Percentiles rank a stretch among this genome's conserved stretches.
Conservation (phyloP, 1,140 invertebrate species). For the Brachionus sp. region DNA sequence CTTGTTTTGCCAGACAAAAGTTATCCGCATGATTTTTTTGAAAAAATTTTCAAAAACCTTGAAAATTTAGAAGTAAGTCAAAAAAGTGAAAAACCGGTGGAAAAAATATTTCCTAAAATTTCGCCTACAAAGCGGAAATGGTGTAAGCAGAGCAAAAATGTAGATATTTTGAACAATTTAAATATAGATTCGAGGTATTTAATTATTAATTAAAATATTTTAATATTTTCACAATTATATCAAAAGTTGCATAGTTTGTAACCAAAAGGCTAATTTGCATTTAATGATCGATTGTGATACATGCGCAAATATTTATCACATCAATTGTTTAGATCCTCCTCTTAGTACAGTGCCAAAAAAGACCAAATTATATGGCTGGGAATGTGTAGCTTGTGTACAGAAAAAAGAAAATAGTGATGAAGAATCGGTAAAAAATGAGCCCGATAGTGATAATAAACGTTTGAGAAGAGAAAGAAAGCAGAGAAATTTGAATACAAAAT, state of each 20-base stretch:
- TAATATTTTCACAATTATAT: not conserved
- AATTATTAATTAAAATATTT: no score
- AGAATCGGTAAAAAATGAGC: not conserved
- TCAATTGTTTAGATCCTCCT: slow-evolving; percentile 85
- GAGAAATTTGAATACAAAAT: not conserved
- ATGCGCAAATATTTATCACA: slow-evolving; percentile 84
- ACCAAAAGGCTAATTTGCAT: slow-evolving; percentile 70
- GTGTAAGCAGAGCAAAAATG: not conserved
- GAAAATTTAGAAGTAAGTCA: not conserved
- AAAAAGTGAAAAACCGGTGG: not conserved
- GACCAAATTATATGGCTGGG: slow-evolving; percentile 43
- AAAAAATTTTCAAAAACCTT: not conserved
- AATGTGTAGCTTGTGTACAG: slow-evolving; percentile 23
- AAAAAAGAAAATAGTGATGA: slow-evolving; percentile 2
- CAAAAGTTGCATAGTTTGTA: slow-evolving; percentile 60
- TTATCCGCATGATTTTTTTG: not conserved
- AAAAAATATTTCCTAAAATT: not conserved
- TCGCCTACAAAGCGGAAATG: not conserved
- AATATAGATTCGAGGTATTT: not conserved
- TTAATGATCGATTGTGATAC: slow-evolving; percentile 84
- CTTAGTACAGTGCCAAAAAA: slow-evolving; percentile 79
- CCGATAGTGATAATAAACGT: not conserved
- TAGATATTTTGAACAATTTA: not conserved
- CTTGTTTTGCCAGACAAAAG: not conserved
- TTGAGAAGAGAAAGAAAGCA: not conserved